Evolutionary conservation across 1,140 invertebrate species (phyloP).

Genomic region (Cydia pomonella): DNA sequence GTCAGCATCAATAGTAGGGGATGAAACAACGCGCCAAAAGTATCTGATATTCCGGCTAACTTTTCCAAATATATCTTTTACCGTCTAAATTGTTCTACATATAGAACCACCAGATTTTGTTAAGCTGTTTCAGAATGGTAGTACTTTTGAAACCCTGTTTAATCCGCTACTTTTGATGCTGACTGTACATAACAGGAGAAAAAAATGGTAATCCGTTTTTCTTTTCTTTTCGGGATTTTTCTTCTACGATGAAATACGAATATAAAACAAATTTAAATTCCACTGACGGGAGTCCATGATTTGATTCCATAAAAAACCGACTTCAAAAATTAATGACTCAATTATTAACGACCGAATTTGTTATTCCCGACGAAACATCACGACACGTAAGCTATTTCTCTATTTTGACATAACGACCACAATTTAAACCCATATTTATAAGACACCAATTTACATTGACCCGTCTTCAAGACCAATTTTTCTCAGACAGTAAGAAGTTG

Average conservation of each 20-base stretch:
- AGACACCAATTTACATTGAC: slow-evolving; percentile 28
- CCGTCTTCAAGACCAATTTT: slow-evolving; percentile 19
- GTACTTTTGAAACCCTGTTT: too few relatives aligned
- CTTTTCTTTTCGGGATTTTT: background rate
- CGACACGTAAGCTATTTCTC: slow-evolving; percentile 40
- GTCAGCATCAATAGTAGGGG: too few relatives aligned
- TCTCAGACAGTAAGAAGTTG: background rate
- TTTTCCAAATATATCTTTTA: too few relatives aligned
- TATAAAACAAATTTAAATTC: background rate
- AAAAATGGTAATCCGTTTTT: background rate
- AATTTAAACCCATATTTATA: slow-evolving; percentile 30
- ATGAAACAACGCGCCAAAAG: too few relatives aligned
- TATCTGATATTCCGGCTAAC: too few relatives aligned
- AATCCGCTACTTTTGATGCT: too few relatives aligned
- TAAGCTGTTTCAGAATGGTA: too few relatives aligned
- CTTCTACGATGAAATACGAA: background rate
- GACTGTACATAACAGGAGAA: too few relatives aligned
- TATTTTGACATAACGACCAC: slow-evolving; percentile 41
- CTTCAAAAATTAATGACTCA: slow-evolving; percentile 40
- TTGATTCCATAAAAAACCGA: background rate
- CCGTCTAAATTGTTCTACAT: too few relatives aligned
- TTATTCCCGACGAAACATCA: slow-evolving; percentile 38
- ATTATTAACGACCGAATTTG: slow-evolving; percentile 41
- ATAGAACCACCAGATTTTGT: too few relatives aligned
- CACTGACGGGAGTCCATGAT: background rate